phyloP scores from a whole-genome alignment of 1,140 invertebrate genomes.

The Lordiphosa clarofinis region DNA sequence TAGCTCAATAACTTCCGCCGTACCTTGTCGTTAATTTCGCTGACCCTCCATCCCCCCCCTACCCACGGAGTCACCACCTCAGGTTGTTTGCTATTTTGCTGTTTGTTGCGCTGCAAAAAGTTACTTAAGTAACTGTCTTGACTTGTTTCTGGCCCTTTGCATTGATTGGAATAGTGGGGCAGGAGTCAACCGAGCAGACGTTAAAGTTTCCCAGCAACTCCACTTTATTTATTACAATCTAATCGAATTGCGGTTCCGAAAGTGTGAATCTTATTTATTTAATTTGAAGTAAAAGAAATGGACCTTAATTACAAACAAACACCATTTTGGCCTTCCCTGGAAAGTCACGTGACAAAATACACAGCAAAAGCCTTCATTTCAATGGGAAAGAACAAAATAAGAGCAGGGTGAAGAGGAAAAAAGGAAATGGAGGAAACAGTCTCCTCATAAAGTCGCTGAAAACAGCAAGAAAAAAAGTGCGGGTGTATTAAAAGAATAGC shows the following conservation, averaged over 20 bases:
- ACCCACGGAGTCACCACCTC: background rate
- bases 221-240: constrained; percentile 36
- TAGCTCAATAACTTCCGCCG: constrained; percentile 48
- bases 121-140: constrained; percentile 64
- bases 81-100: constrained; percentile 6
- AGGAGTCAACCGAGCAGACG: background rate
- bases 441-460: constrained; percentile 29
- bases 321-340: constrained; percentile 27
- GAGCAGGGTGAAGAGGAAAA: background rate
- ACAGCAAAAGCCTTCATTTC: constrained; percentile 4
- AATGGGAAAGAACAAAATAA: constrained; percentile 4
- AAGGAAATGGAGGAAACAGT: constrained; percentile 15
- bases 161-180: constrained; percentile 37
- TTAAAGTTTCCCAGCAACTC: constrained; percentile 29
- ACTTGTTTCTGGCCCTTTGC: constrained; percentile 45
- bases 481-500: constrained; percentile 66
- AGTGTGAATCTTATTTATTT: constrained; percentile 18
- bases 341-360: constrained; percentile 55
- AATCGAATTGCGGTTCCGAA: constrained; percentile 16
- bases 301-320: constrained; percentile 40
- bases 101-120: constrained; percentile 26
- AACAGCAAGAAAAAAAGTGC: constrained; percentile 12
- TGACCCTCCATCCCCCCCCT: constrained; percentile 22
- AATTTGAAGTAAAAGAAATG: constrained; percentile 33
- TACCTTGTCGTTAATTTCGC: constrained; percentile 4